These are phyloP conservation scores for Mantis religiosa DNA, from an alignment of 2,888 invertebrate species.

Conservation along the genomic window DNA sequence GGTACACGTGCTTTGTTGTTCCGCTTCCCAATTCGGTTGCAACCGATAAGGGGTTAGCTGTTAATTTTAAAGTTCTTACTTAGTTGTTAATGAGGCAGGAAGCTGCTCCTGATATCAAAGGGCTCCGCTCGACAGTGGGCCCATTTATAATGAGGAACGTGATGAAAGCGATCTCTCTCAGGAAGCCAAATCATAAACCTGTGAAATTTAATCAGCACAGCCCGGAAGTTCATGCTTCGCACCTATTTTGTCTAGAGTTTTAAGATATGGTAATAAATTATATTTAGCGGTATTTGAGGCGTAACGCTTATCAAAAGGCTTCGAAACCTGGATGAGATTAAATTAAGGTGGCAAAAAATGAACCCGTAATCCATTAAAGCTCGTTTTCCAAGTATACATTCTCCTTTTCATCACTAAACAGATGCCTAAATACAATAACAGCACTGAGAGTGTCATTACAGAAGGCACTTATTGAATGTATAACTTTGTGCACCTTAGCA, in stretches of 20 bases:
- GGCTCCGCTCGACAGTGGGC: neutral
- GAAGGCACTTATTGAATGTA: too few species aligned
- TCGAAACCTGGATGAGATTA: too few species aligned
- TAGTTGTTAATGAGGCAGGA: neutral
- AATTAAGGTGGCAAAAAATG: too few species aligned
- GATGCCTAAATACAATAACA: too few species aligned
- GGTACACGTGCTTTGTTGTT: neutral
- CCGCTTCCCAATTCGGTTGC: neutral
- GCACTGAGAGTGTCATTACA: too few species aligned
- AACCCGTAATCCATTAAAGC: too few species aligned
- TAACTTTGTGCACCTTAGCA: too few species aligned
- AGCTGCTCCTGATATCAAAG: neutral
- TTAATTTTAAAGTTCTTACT: neutral
- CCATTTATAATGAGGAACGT: neutral
- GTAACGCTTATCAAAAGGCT: too few species aligned
- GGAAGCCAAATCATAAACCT: neutral
- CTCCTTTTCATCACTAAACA: too few species aligned
- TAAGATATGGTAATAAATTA: too few species aligned
- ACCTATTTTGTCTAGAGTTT: neutral
- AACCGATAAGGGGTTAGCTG: neutral
- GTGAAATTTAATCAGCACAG: neutral
- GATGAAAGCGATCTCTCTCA: neutral
- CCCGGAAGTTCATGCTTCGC: neutral
- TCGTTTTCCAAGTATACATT: too few species aligned
- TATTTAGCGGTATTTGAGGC: too few species aligned